Evolutionary conservation across 2,888 invertebrate genomes (phyloP), one percentile per base, ranked within the genome.

Genomic region (Rhaphigaster nebulosa): DNA sequence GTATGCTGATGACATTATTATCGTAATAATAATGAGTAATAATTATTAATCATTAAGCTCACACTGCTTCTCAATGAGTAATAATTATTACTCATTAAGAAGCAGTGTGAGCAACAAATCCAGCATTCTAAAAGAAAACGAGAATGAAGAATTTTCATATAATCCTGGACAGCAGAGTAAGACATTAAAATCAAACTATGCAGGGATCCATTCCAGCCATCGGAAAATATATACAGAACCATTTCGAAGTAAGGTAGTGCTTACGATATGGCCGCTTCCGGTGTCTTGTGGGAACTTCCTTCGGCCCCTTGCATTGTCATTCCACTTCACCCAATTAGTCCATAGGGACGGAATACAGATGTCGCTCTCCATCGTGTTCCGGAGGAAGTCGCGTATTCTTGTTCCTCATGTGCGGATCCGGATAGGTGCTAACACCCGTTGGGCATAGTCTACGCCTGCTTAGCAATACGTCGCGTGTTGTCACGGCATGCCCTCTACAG

Each of bases 281-380:
- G 84, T 18, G 45, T 15, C 84, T 84, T 45, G 84, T 84, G 84
- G 84, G 84, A 84, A 84, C 84, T 84, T 84, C 84, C 84, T 84
- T 50, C 45, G 45, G 41, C n/a, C 80, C 84, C 26, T n/a, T 45
- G n/a, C 84, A 84, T 84, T 84, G 84, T 45, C 84, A 84, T 84
- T 84, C 84, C 84, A 41, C 45, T 84, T 84, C 84, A 84, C 84
- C 84, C 84, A 84, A 84, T 84, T 84, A 84, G 84, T 41, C 84
- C 84, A 23, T 41, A 84, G 26, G 45, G 84, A n/a, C n/a, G 84
- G 84, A 84, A 84, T 84, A 45, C 84, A 84, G 84, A 84, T 84
- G 84, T 84, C 84, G 45, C 26, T 76, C 70, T 76, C 70, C 38
- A 76, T 76, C 70, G 70, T 84, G 84, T 84, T 84, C 84, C 45